phyloP scores from a whole-genome alignment of 2,797 vertebrate species.

The Mus minutoides region DNA sequence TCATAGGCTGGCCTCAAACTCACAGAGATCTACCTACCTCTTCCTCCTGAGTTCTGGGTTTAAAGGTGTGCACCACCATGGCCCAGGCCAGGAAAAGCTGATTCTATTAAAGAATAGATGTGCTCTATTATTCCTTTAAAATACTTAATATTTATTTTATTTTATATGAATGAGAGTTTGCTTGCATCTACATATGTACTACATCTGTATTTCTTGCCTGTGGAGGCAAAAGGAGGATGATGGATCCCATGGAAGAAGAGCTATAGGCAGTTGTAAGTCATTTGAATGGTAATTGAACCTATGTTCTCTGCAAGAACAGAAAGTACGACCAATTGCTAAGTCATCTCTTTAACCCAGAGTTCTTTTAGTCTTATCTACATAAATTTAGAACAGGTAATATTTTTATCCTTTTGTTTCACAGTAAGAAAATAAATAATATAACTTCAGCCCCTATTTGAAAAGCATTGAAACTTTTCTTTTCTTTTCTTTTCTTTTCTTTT shows the following conservation, averaged over 20 bases:
- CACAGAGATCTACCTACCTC: too few species aligned
- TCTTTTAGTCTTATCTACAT: neutral
- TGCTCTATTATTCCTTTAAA: neutral
- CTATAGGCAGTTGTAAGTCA: neutral
- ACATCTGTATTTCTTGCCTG: neutral
- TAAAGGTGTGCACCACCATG: neutral
- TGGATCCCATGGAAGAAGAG: neutral
- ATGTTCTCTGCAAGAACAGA: neutral
- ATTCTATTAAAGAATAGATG: neutral
- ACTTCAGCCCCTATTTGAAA: neutral
- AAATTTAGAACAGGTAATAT: neutral
- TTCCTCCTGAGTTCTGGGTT: neutral
- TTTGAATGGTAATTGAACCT: neutral
- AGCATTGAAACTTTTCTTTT: neutral
- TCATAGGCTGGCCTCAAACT: too few species aligned
- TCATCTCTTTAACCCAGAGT: neutral
- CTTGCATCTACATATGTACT: neutral
- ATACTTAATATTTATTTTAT: neutral
- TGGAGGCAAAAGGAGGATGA: neutral
- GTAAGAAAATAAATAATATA: neutral
- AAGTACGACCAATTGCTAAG: neutral
- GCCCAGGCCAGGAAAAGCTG: neutral
- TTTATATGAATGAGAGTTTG: neutral
- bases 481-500: neutral
- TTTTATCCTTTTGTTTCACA: neutral